A percentile compares a stretch with the other conserved stretches of the same genome.
Conservation (phyloP, 1,140 invertebrate genomes). For the Brachionus angularis region DNA sequence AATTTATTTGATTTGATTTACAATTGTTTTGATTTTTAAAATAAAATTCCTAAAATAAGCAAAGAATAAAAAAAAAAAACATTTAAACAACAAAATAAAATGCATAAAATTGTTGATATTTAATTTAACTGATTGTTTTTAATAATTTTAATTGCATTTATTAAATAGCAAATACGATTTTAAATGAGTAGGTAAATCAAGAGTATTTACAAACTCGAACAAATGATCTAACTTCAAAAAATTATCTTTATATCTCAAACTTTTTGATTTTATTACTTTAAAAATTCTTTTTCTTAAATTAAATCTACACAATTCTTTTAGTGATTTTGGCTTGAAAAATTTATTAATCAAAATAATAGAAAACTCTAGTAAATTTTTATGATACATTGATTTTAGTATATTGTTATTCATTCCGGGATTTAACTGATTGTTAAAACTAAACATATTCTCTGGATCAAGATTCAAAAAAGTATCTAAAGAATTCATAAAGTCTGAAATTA, state of each 20-base stretch:
- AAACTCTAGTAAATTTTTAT: constrained; percentile 19
- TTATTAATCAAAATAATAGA: not conserved
- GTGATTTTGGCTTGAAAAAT: constrained; percentile 6
- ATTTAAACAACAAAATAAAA: no score
- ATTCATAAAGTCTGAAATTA: constrained; percentile 28
- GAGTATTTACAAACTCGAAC: not conserved
- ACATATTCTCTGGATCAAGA: not conserved
- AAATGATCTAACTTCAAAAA: constrained; percentile 13
- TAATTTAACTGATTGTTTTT: no score
- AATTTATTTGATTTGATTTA: no score
- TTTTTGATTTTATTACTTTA: not conserved
- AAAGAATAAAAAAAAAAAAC: no score
- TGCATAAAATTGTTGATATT: no score
- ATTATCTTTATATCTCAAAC: not conserved
- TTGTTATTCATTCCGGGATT: not conserved
- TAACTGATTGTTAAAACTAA: constrained; percentile 20
- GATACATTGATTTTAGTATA: not conserved
- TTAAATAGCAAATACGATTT: constrained; percentile 1
- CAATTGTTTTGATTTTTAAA: no score
- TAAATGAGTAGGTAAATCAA: constrained; percentile 3
- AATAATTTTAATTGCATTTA: no score
- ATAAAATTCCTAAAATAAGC: no score
- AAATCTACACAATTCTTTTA: constrained; percentile 28
- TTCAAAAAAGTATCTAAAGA: constrained; percentile 33
- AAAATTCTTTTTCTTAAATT: not conserved